Evolutionary conservation across 2,888 invertebrate genomes (phyloP), one percentile per base, ranked within the genome.

Genomic region (Zeuzera pyrina): DNA sequence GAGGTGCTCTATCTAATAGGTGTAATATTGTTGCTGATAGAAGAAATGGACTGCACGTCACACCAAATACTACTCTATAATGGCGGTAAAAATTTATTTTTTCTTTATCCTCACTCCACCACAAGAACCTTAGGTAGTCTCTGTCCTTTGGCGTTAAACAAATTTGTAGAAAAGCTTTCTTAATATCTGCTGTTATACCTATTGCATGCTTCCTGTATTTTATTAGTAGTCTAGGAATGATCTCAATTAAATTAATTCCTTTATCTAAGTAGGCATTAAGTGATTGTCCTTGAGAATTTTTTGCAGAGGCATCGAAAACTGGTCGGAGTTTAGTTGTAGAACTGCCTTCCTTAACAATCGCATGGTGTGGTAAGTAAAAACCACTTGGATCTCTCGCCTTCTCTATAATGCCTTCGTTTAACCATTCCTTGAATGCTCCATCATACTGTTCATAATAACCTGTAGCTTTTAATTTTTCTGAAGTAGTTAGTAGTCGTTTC

Each of bases 221-320:
- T 6, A 31, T 31, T 5, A 42, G 16, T 12, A 37, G 19, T 2
- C 35, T 30, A 21, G 37, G 37, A 11, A 42, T 42, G n/a, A 15
- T 14, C 12, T 39, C 37, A 4, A 39, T 13, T 5, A 36, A 30
- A 28, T 42, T 39, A 5, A 30, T 21, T 11, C 34, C 41, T 15
- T 34, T 35, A 12, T 41, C 38, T 13, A 41, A 12, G 13, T 30
- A 38, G 2, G 21, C 3, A 30, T 38, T 38, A 10, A 38, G 12
- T 6, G 29, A 34, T 12, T 22, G 19, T 7, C 41, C 38, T 32
- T 41, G 31, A 28, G 15, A 31, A 19, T 41, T 34, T 23, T 19
- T 30, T 2, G 31, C 31, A 6, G 41, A 38, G n/a, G 41, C 38
- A 28, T 40, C 38, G 33, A 33, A 38, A 1, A 38, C 35, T 7